Base-by-base conservation (phyloP, 1,140 invertebrate species). In the Drosophila nasuta region DNA sequence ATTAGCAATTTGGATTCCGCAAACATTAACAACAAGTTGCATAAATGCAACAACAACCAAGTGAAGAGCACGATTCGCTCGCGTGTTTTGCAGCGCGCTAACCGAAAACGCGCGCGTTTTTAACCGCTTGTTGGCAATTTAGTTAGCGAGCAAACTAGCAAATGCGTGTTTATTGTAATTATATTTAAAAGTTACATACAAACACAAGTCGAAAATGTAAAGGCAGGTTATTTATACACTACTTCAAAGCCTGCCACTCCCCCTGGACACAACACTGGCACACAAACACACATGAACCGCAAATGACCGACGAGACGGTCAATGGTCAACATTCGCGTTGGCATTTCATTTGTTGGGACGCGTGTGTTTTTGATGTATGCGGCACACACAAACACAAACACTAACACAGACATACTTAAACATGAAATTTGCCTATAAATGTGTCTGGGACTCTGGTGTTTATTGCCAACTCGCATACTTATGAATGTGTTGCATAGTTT, bases 391-490 rank as follows among this genome's bases (percentile, higher is more conserved):
- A n/a, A 56, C n/a, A 51, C 49, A 28, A 13, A 46, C 5, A 38
- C 15, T 17, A 13, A 46, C 45, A 17, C 13, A 35, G 8, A 28
- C 6, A 52, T 33, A 43, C 28, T 45, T 33, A 58, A 43, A 48
- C 51, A 60, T 69, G 69, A 83, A 83, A 89, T 89, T 89, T 89
- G 85, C 85, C 85, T 81, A 85, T 75, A 76, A 89, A 89, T 89
- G 85, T 89, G 85, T 89, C 85, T 89, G 85, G 85, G 75, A 30
- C 52, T 68, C 76, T 79, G 68, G 66, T 75, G 80, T 88, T 83
- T 87, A 83, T 80, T 82, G 67, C 72, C 52, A 25, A 17, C 25
- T 25, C 33, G 10, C 45, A 35, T 54, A 43, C 48, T 51, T 63
- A 60, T 52, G 52, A 25, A 10, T 57, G 30, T 69, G 77, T 45